Evolutionary conservation across 2,113 vertebrate species (phyloP).

Genomic region (Oncorhynchus clarkii): DNA sequence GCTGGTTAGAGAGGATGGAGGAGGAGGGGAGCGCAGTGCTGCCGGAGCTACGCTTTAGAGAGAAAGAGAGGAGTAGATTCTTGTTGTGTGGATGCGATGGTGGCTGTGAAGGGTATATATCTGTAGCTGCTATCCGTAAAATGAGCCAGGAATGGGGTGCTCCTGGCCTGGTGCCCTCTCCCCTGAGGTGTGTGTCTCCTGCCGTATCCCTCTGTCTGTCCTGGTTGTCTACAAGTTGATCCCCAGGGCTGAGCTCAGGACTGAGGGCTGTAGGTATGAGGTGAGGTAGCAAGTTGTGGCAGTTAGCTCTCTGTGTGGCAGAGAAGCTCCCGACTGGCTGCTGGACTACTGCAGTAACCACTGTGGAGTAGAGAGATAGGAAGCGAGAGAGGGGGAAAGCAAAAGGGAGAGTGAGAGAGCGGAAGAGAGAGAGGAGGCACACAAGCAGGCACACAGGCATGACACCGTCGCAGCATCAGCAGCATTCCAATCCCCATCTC

Average conservation of each 20-base stretch:
- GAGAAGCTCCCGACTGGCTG: conserved; percentile 74
- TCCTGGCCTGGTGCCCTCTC: conserved; percentile 50
- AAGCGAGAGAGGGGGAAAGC: conserved; percentile 30
- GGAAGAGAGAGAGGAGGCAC: conserved; percentile 23
- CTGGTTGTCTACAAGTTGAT: conserved; percentile 57
- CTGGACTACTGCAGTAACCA: conserved; percentile 75
- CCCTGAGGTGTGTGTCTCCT: conserved; percentile 44
- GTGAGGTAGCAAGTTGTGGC: conserved; percentile 81
- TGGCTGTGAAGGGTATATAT: conserved; percentile 34
- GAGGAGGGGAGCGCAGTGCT: conserved; percentile 64
- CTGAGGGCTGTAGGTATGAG: background rate
- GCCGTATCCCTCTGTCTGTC: conserved; percentile 36
- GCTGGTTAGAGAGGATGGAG: conserved; percentile 34
- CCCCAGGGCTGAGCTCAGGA: background rate
- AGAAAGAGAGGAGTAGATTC: conserved; percentile 22
- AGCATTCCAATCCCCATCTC: conserved; percentile 55
- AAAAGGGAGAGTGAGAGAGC: conserved; percentile 45
- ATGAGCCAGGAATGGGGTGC: conserved; percentile 54
- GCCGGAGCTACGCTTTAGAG: conserved; percentile 60
- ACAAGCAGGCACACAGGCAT: conserved; percentile 60
- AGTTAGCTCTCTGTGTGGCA: conserved; percentile 72
- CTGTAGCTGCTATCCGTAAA: conserved; percentile 52
- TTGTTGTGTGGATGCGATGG: conserved; percentile 41
- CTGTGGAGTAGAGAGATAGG: conserved; percentile 47
- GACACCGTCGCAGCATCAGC: conserved; percentile 62